Conservation (phyloP, 2,797 vertebrate species). For the Sebastes steindachneri region DNA sequence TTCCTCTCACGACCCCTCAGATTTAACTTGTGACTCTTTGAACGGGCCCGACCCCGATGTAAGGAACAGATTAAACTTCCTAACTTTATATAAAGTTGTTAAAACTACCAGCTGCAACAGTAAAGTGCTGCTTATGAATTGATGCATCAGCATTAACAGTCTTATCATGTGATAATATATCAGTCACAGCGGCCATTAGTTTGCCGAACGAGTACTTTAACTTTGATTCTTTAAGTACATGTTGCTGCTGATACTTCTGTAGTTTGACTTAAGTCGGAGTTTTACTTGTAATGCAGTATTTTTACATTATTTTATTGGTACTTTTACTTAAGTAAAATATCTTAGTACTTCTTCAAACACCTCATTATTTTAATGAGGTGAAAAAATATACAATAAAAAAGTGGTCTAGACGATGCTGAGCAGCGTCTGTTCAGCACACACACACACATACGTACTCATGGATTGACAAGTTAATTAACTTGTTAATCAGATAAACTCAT, state of each 20-base stretch:
- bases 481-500: conserved; percentile 24
- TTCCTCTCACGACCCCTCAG: neutral
- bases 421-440: neutral
- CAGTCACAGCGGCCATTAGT: neutral
- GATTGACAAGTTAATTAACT: conserved; percentile 22
- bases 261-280: neutral
- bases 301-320: neutral
- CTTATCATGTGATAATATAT: neutral
- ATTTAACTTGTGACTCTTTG: neutral
- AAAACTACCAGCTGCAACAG: neutral
- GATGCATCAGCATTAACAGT: neutral
- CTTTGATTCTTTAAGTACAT: neutral
- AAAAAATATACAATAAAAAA: neutral
- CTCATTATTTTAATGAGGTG: neutral
- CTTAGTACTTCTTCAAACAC: neutral
- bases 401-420: neutral
- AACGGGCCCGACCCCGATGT: neutral
- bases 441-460: neutral
- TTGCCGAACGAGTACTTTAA: neutral
- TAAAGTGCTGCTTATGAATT: neutral
- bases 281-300: neutral
- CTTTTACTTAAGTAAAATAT: neutral
- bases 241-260: neutral
- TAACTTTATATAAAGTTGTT: neutral
- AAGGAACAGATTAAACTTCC: neutral